Base-by-base conservation (phyloP, 2,888 invertebrate species). In the Atherix ibis region DNA sequence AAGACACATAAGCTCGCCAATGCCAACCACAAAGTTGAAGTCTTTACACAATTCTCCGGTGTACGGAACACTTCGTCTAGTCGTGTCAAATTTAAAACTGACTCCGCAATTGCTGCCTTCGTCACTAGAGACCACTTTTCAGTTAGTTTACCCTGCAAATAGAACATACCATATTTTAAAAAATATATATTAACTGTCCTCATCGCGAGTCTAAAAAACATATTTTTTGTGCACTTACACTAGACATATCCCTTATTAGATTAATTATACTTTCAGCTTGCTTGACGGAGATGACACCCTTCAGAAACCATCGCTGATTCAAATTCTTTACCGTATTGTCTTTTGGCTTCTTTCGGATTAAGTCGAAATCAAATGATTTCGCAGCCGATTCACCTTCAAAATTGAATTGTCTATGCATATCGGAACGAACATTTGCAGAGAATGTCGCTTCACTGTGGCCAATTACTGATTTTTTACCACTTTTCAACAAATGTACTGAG, bases 1-100 rank as follows among this genome's bases (percentile, higher is more conserved):
- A 95, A 68, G 3, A 94, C 87, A 57, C 94, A 91, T 10, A 97
- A 70, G 2, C 95, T 85, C 1, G 94, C 88, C 33, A 97, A 63
- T 0, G 92, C 83, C 46, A 94, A 62, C 97, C 97, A 97, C 34
- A 92, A 66, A 0, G 82, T 78, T 2, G 91, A 82, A 18, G 78
- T 76, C 46, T 77, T 74, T 29, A 92, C 66, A 56, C 92, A 94
- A 43, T 76, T 72, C 29, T 70, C 69, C 0, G 84, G 85, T 6
- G 68, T 65, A 32, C 91, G 70, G 43, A 78, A 76, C 13, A 66
- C 64, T 48, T 91, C 89, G 39, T 74, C 72, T 35, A 91, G 59
- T 46, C 81, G 76, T 0, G 89, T 87, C 32, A 94, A 64, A 51
- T 81, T 78, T 22, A 87, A 56, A 43, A 91, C 83, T 46, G 85